A percentile compares a stretch with the other conserved stretches of the same genome.
Evolutionary conservation across 2,113 vertebrate genomes (phyloP).

Genomic region (Otolemur garnettii): DNA sequence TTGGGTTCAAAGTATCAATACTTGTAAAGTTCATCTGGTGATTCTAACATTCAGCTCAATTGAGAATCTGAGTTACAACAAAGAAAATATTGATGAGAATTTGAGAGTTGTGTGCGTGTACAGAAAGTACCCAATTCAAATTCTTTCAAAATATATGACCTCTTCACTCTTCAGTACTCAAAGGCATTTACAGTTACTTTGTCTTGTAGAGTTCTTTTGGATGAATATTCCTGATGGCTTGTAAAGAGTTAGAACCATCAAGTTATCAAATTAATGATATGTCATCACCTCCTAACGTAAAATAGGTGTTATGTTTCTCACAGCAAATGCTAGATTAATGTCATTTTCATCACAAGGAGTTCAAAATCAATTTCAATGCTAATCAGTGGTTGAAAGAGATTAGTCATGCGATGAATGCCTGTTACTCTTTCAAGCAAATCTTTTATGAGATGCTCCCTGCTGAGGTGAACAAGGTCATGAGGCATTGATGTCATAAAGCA

Average conservation of each 20-base stretch:
- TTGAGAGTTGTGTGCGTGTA: background rate
- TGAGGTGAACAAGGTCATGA: slow-evolving; percentile 70
- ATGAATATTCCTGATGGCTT: slow-evolving; percentile 69
- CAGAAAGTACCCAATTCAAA: background rate
- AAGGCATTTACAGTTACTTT: slow-evolving; percentile 55
- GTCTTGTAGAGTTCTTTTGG: slow-evolving; percentile 65
- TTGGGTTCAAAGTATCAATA: background rate
- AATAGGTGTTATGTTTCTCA: slow-evolving; percentile 85
- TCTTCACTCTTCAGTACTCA: background rate
- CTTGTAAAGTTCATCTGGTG: background rate
- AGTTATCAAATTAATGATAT: slow-evolving; percentile 83
- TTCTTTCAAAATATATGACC: background rate
- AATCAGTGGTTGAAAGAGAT: slow-evolving; percentile 88
- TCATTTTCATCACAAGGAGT: slow-evolving; percentile 84
- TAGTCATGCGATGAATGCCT: slow-evolving; percentile 81
- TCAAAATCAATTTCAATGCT: slow-evolving; percentile 88
- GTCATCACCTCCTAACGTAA: slow-evolving; percentile 85
- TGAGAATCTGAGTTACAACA: background rate
- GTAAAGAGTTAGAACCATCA: slow-evolving; percentile 77
- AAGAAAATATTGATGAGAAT: background rate
- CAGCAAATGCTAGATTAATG: slow-evolving; percentile 86
- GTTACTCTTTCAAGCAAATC: slow-evolving; percentile 85
- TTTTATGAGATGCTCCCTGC: slow-evolving; percentile 73
- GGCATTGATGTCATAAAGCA: slow-evolving; percentile 64
- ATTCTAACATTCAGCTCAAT: background rate